phyloP scores from a whole-genome alignment of 2,888 invertebrate genomes.

The Octonoba sinensis region DNA sequence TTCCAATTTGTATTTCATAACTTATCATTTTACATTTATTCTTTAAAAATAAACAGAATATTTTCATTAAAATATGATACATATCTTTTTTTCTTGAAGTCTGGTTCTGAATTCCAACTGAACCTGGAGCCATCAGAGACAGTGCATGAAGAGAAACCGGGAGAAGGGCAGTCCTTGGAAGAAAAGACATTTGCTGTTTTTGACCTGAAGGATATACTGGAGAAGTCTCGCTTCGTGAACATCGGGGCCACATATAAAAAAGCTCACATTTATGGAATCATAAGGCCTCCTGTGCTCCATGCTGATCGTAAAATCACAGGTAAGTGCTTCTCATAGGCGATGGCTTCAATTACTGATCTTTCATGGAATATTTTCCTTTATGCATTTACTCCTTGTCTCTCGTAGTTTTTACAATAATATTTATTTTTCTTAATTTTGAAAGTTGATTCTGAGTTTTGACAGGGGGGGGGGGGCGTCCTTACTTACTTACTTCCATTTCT shows the following conservation, averaged over 20 bases:
- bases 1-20: too few relatives aligned
- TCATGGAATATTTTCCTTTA: background rate
- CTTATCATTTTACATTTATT: too few relatives aligned
- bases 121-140: slow-evolving; percentile 76
- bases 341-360: background rate
- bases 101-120: background rate
- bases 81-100: too few relatives aligned
- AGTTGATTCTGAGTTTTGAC: too few relatives aligned
- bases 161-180: slow-evolving; percentile 74
- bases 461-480: too few relatives aligned
- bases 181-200: slow-evolving; percentile 80
- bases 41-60: too few relatives aligned
- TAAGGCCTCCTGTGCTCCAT: slow-evolving; percentile 77
- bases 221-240: slow-evolving; percentile 75
- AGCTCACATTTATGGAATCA: slow-evolving; percentile 67
- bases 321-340: slow-evolving; percentile 60
- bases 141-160: slow-evolving; percentile 71
- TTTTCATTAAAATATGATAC: too few relatives aligned
- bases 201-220: slow-evolving; percentile 74
- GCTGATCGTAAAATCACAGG: slow-evolving; percentile 77
- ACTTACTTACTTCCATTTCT: slow-evolving; percentile 56
- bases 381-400: background rate
- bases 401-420: too few relatives aligned
- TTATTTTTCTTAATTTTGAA: too few relatives aligned
- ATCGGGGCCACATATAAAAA: slow-evolving; percentile 79